Evolutionary conservation across 2,113 vertebrate genomes (phyloP), one percentile per base, ranked within the genome.

Genomic region (Aleadryas rufinucha): DNA sequence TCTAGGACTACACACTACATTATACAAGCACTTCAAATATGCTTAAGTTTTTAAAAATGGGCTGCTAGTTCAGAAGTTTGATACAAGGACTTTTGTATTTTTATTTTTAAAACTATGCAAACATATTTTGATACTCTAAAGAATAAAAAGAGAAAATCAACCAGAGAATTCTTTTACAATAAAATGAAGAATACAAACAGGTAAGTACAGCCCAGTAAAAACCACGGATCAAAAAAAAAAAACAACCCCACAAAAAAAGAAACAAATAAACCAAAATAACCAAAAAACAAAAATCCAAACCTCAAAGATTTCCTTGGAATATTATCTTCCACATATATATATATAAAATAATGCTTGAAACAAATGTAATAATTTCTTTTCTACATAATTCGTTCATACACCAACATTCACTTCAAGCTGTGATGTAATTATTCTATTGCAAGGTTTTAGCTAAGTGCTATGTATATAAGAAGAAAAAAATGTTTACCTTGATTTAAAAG

Each of bases 201-300:
- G 14, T 33, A 70, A 79, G 16, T 39, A 70, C 10, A 75, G 28
- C 3, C 17, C 39, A 65, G 21, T n/a, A 35, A 78, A 87, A 92
- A 71, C 2, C 11, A 63, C 0, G 0, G 15, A 59, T 61, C 5
- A 1, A 66, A 76, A 82, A 45, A 42, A 33, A 54, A 61, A 24
- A 65, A 50, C 9, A 22, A 0, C 1, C 3, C 16, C 33, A 33
- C 5, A 26, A 37, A 61, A 2, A 27, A 39, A 44, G 19, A 63
- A 71, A 45, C 6, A 56, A 63, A 68, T 8, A 42, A 85, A 54
- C 10, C 21, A 64, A 41, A 77, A 30, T 8, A 53, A 57, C 22
- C 17, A 60, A 49, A 39, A 6, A 10, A n/a, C 2, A 30, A 76
- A 71, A 64, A 6, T 9, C 7, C 4, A 37, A 44, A 60, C 8